Percentiles rank a stretch among this genome's conserved stretches.
Conservation (phyloP, 1,140 invertebrate species). For the Pseudomyrmex gracilis region DNA sequence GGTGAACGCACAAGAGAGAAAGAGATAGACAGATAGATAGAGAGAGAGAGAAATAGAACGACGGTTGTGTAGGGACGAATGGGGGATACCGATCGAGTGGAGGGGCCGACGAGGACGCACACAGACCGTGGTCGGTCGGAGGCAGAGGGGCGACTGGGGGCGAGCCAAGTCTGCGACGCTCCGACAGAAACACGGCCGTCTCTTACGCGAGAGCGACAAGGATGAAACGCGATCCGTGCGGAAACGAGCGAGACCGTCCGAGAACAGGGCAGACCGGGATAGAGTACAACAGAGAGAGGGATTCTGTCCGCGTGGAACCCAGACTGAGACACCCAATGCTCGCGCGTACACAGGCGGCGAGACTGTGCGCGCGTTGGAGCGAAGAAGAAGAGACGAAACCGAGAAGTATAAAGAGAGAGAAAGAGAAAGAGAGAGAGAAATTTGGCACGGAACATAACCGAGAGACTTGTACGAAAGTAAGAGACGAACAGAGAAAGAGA, state of each 20-base stretch:
- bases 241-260: conserved; percentile 63
- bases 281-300: conserved; percentile 18
- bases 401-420: background rate
- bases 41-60: conserved; percentile 57
- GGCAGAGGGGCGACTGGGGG: conserved; percentile 43
- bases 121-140: conserved; percentile 19
- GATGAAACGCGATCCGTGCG: conserved; percentile 55
- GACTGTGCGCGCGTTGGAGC: conserved; percentile 24
- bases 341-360: conserved; percentile 7
- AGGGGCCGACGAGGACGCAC: conserved; percentile 64
- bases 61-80: conserved; percentile 32
- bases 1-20: conserved; percentile 59
- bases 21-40: background rate
- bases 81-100: conserved; percentile 57
- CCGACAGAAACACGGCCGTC: conserved; percentile 68
- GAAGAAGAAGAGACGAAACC: conserved; percentile 3
- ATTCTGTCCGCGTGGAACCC: conserved; percentile 27
- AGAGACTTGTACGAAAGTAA: conserved; percentile 21
- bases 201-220: conserved; percentile 69
- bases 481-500: background rate
- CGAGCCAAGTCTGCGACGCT: conserved; percentile 70
- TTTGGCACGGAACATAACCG: conserved; percentile 21
- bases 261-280: conserved; percentile 56
- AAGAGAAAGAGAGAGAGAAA: conserved; percentile 20
- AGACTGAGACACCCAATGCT: conserved; percentile 31